Evolutionary conservation across 2,888 invertebrate species (phyloP), one percentile per base, ranked within the genome.

Genomic region (Drosophila melanosoma): DNA sequence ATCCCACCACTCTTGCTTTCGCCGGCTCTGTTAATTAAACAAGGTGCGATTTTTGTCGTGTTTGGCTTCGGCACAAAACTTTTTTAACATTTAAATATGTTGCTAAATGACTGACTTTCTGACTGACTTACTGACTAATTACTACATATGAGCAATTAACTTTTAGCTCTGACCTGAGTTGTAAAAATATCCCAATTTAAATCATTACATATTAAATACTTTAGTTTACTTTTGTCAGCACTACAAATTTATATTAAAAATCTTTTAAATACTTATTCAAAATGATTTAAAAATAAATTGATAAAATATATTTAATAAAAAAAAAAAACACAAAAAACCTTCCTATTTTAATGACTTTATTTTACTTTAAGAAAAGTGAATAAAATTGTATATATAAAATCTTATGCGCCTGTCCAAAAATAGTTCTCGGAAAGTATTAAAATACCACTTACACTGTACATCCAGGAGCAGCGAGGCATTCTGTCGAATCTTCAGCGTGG

Each of bases 401-500:
- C 26, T 42, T 20, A 7, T 8, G 7, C n/a, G 38, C 4, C 1
- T 17, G 3, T 8, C n/a, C 23, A 12, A 26, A 65, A 38, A 48
- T 54, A 68, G 56, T 56, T 26, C 6, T n/a, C 3, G 15, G 35
- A 6, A 11, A 17, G 1, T n/a, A 40, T 40, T 29, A 29, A 29
- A 68, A 53, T 33, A 26, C 1, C 1, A 92, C 93, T 93, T 87
- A 93, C 93, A 93, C 83, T 93, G 93, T 48, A 93, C 93, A 81
- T 93, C 93, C n/a, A 93, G 69, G 2, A 93, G 82, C 3, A 93
- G 82, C 3, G 93, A 93, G 57, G 93, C 93, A 82, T 93, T 93
- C 71, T 92, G 93, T 11, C 93, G 86, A 70, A 93, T 93, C 82
- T 93, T 93, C 32, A 93, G 74, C 35, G 93, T 93, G 91, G 93